These are phyloP conservation scores for Lophotis ruficrista DNA, from an alignment of 2,113 vertebrate species.

Conservation along the genomic window DNA sequence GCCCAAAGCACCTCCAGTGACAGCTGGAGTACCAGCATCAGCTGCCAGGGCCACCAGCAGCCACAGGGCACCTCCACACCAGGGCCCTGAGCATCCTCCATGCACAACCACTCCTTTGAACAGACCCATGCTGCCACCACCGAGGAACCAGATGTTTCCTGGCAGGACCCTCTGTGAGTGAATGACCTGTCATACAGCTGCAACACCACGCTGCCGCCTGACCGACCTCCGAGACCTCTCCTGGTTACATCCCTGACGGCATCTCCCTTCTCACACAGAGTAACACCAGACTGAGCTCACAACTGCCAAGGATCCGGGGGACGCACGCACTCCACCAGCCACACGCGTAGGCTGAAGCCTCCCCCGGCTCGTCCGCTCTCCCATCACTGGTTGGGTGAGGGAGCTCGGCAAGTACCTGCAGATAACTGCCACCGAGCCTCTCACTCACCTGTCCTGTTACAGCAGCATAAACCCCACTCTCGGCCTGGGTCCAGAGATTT, in stretches of 20 bases:
- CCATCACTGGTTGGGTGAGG: not conserved
- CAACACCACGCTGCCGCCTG: accelerated
- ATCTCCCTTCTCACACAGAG: not conserved
- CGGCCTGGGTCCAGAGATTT: not conserved
- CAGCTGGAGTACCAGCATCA: not conserved
- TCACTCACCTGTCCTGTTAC: accelerated
- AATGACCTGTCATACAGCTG: not conserved
- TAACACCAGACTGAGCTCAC: not conserved
- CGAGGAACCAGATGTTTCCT: not conserved
- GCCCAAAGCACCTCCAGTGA: not conserved
- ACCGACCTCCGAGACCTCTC: not conserved
- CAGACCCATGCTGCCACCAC: not conserved
- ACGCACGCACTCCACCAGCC: accelerated
- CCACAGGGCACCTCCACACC: not conserved
- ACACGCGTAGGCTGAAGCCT: accelerated
- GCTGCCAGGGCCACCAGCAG: not conserved
- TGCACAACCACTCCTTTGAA: accelerated
- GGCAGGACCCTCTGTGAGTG: not conserved
- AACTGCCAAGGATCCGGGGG: not conserved
- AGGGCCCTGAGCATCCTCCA: not conserved
- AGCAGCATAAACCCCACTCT: not conserved
- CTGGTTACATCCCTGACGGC: not conserved
- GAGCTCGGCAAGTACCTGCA: not conserved
- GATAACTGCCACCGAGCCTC: not conserved
- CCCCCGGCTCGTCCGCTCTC: accelerated